Percentiles rank a stretch among this genome's conserved stretches.
phyloP scores from a whole-genome alignment of 1,140 invertebrate genomes.

The Tenebrio molitor region DNA sequence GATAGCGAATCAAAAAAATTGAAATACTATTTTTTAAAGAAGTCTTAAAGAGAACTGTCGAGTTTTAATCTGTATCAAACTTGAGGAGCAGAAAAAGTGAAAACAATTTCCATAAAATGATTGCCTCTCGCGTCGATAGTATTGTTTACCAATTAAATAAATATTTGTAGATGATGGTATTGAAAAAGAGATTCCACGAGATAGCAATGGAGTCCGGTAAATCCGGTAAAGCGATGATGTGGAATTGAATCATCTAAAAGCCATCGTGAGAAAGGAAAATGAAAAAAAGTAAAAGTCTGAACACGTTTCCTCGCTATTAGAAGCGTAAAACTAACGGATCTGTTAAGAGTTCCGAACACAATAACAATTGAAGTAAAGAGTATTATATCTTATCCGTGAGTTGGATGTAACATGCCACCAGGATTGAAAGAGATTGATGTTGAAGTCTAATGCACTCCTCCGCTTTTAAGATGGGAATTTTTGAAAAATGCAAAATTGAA shows the following conservation, averaged over 20 bases:
- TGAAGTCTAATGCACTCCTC: slow-evolving; percentile 1
- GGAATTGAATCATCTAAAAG: slow-evolving; percentile 28
- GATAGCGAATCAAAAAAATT: too few species aligned
- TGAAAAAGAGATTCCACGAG: too few species aligned
- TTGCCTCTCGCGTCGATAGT: too few species aligned
- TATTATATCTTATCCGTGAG: slow-evolving; percentile 26
- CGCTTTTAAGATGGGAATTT: neutral
- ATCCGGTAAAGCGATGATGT: neutral
- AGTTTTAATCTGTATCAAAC: too few species aligned
- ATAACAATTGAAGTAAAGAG: slow-evolving; percentile 32
- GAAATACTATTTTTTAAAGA: too few species aligned
- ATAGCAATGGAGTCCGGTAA: too few species aligned
- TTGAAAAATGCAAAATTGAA: neutral
- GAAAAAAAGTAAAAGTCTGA: slow-evolving; percentile 36
- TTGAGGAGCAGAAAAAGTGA: too few species aligned
- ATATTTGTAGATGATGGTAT: too few species aligned
- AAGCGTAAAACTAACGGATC: slow-evolving; percentile 27
- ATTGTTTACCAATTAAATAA: too few species aligned
- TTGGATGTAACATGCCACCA: slow-evolving; percentile 18
- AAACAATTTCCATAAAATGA: too few species aligned
- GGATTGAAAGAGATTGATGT: slow-evolving; percentile 35
- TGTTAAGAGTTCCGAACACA: slow-evolving; percentile 26
- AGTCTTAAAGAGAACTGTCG: too few species aligned
- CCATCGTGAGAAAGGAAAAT: slow-evolving; percentile 33
- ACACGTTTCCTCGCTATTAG: slow-evolving; percentile 32